phyloP scores from a whole-genome alignment of 2,113 vertebrate genomes.

The Ammodytes dubius region DNA sequence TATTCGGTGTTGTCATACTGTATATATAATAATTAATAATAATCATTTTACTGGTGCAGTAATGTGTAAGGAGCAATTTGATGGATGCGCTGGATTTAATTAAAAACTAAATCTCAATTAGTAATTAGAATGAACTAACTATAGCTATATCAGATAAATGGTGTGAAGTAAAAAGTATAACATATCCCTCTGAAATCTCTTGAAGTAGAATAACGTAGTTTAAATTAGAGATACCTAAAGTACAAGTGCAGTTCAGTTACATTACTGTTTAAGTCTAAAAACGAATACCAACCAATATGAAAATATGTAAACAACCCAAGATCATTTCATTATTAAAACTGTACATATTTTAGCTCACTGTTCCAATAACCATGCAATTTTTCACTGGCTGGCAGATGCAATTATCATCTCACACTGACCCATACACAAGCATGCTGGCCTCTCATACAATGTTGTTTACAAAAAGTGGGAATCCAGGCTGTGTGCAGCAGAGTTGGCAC shows the following conservation, averaged over 20 bases:
- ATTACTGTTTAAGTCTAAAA: background rate
- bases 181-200: background rate
- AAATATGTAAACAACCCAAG: background rate
- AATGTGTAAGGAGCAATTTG: background rate
- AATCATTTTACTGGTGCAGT: background rate
- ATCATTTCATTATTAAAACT: background rate
- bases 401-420: conserved; percentile 56
- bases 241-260: background rate
- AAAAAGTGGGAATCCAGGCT: conserved; percentile 49
- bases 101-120: background rate
- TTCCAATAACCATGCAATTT: conserved; percentile 21
- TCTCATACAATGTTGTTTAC: conserved; percentile 75
- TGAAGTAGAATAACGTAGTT: background rate
- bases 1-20: background rate
- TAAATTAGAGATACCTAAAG: background rate
- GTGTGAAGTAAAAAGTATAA: background rate
- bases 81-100: background rate
- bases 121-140: background rate
- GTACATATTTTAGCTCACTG: conserved; percentile 18
- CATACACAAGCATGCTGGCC: conserved; percentile 46
- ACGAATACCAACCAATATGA: background rate
- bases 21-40: background rate
- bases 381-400: conserved; percentile 44
- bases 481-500: conserved; percentile 45
- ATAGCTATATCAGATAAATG: background rate